Evolutionary conservation across 2,888 invertebrate genomes (phyloP), one percentile per base, ranked within the genome.

Genomic region (Netelia inedita): DNA sequence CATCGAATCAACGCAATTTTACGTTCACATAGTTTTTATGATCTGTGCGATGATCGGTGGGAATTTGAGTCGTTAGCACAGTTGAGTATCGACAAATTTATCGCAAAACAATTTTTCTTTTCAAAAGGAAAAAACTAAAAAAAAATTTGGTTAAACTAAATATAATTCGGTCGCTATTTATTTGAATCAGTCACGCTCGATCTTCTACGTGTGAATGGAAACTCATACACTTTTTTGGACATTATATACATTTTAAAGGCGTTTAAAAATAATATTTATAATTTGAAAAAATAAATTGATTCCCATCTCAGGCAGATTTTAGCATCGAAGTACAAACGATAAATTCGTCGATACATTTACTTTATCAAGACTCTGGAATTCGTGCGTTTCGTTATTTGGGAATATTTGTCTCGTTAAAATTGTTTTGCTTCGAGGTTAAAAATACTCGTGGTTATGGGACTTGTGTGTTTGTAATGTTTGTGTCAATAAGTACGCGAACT

Each of bases 401-500:
- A 23, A 68, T 82, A 59, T 59, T 53, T 19, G 61, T 46, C 16
- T 50, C 16, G 57, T 35, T 53, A n/a, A 86, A 85, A 75, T 73
- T 23, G 65, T 61, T 57, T 19, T 43, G 68, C 59, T 63, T 68
- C 57, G 57, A 79, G 78, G 50, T 65, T 65, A 50, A 71, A 71
- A 74, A 69, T 53, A 82, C 35, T 35, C 35, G 35, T 74, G 59
- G 43, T 55, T 50, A 55, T 35, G 68, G 78, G 55, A 65, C 55
- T 43, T 65, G 74, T 73, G 46, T 19, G 61, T 65, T 63, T 74
- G 74, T 50, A 35, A 19, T 57, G 21, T 35, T 53, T 65, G 28
- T 65, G 75, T 65, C 46, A 50, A 65, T 79, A 81, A 82, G 82
- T 81, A 85, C 85, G 50, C 65, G 28, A 82, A 82, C 65, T 23